Conservation (phyloP, 2,113 vertebrate species). For the Paramisgurnus dabryanus region DNA sequence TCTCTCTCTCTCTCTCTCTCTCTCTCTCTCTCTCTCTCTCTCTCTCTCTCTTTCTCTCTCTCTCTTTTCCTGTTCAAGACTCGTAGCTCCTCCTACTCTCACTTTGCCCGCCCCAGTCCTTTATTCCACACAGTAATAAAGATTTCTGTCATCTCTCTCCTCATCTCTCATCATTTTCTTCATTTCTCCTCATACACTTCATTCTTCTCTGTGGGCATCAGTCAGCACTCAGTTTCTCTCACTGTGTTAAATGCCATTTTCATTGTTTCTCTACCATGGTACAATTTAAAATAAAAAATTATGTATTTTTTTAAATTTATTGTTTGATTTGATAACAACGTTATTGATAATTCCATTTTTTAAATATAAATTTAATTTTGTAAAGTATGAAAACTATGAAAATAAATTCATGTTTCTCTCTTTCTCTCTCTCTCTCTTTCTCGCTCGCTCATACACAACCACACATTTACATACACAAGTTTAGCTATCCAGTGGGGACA, state of each 20-base stretch:
- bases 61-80: conserved; percentile 67
- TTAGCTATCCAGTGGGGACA: too few relatives aligned
- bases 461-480: too few relatives aligned
- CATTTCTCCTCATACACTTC: conserved; percentile 1
- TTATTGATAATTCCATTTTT: too few relatives aligned
- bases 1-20: conserved; percentile 60
- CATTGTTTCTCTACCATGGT: too few relatives aligned
- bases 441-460: too few relatives aligned
- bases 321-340: too few relatives aligned
- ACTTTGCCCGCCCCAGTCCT: conserved; percentile 6
- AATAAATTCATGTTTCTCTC: too few relatives aligned
- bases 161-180: conserved; percentile 18
- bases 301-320: too few relatives aligned
- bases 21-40: conserved; percentile 61
- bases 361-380: too few relatives aligned
- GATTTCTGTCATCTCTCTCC: conserved; percentile 35
- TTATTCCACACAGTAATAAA: conserved; percentile 43
- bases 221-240: not conserved
- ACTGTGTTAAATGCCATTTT: too few relatives aligned
- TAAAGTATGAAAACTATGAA: too few relatives aligned
- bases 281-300: not conserved
- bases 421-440: too few relatives aligned
- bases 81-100: conserved; percentile 44
- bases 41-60: conserved; percentile 57
- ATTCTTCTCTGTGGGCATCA: conserved; percentile 2